A percentile compares a stretch with the other conserved stretches of the same genome.
Evolutionary conservation across 1,140 invertebrate genomes (phyloP).

Genomic region (Drosophila leontia): DNA sequence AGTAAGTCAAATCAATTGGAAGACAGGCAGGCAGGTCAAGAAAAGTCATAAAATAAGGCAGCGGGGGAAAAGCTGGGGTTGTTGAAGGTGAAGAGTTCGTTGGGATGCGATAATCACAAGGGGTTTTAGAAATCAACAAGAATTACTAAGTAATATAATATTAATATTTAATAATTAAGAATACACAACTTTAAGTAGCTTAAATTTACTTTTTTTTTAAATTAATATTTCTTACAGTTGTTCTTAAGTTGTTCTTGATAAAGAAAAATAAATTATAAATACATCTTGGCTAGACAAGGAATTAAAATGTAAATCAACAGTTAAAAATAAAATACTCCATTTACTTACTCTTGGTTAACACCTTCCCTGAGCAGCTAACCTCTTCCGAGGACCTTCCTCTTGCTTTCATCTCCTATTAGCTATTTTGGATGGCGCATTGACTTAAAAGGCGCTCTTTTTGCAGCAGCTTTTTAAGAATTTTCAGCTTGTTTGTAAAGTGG

Average conservation of each 20-base stretch:
- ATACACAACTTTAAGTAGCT: not conserved
- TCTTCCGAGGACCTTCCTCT: not conserved
- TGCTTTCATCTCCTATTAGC: conserved; percentile 30
- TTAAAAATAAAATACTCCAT: not conserved
- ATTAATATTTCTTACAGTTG: too few relatives aligned
- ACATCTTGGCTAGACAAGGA: too few relatives aligned
- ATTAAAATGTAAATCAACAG: too few relatives aligned
- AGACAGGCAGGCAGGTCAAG: not conserved
- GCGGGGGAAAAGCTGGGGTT: not conserved
- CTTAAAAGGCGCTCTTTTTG: conserved; percentile 20
- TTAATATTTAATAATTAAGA: not conserved
- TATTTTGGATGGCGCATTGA: conserved; percentile 23
- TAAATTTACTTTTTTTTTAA: not conserved
- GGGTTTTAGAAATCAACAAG: not conserved
- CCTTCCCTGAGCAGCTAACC: too few relatives aligned
- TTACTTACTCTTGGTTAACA: not conserved
- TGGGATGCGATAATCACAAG: not conserved
- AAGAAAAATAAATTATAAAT: too few relatives aligned
- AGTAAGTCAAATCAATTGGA: conserved; percentile 13
- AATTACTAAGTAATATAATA: not conserved
- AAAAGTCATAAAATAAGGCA: not conserved
- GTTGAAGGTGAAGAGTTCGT: not conserved
- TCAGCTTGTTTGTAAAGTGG: conserved; percentile 72
- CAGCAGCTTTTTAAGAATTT: conserved; percentile 45
- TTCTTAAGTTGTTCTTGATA: too few relatives aligned